Evolutionary conservation across 2,113 vertebrate species (phyloP), one percentile per base, ranked within the genome.

Genomic region (Syrrhaptes paradoxus): DNA sequence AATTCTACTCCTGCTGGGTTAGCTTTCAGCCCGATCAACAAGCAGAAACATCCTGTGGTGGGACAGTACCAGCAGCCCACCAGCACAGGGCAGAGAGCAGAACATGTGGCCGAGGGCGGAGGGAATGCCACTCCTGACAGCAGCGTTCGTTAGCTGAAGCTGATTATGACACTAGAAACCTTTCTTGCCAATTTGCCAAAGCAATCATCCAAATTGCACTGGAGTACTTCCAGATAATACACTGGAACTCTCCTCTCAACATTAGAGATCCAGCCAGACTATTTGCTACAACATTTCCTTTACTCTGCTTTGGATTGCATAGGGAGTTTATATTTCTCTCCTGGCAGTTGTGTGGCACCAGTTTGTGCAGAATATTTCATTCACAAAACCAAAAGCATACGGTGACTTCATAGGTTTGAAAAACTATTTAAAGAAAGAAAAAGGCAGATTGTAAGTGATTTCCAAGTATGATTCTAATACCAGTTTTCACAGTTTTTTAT

Each of bases 31-130:
- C 61, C 32, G 51, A 21, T 2, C 70, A 71, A 61, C 74, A 32
- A 46, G 61, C 70, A 73, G 38, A 32, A 77, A 34, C 16, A 22
- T 36, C 32, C 21, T 41, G 43, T 11, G 22, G 29, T 34, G 41
- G 0, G 3, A 46, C 13, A 0, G 0, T 32, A 52, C 3, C 62
- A 45, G 36, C n/a, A 61, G 58, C 20, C 5, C 4, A 65, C 59
- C 67, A 58, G 59, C 38, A 18, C 12, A 10, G 46, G 36, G 65
- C 36, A 25, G 46, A 43, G 13, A 68, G 66, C 73, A 62, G 36
- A 84, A 52, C 7, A 16, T 3, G 29, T 28, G n/a, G 57, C 38
- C 45, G 3, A 6, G 21, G 29, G 45, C 24, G 67, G 38, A 45
- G 49, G 31, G 10, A 55, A 31, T 2, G 26, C 51, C 68, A 19